phyloP scores from a whole-genome alignment of 1,140 invertebrate species.

The Halesus radiatus region DNA sequence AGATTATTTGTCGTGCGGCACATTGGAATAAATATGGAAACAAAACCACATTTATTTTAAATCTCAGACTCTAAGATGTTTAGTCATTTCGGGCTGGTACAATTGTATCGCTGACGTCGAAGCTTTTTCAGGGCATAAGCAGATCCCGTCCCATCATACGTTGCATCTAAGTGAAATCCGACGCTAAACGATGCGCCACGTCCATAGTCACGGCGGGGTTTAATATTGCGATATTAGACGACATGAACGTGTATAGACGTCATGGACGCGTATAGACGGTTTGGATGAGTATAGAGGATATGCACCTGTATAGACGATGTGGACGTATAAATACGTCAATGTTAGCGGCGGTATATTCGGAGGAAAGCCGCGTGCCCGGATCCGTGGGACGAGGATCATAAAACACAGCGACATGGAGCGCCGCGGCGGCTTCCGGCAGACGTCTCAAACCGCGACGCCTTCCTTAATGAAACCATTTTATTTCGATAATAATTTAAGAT shows the following conservation, averaged over 20 bases:
- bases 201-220: not conserved
- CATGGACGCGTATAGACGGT: too few relatives aligned
- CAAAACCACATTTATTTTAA: too few relatives aligned
- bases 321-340: constrained; percentile 7
- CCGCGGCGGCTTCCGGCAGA: constrained; percentile 4
- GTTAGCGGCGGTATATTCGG: constrained; percentile 4
- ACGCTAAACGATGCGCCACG: constrained; percentile 28
- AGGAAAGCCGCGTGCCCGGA: constrained; percentile 10
- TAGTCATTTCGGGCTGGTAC: too few relatives aligned
- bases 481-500: too few relatives aligned
- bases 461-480: too few relatives aligned
- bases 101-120: not conserved
- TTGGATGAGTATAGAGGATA: too few relatives aligned
- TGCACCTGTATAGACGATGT: too few relatives aligned
- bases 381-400: constrained; percentile 10
- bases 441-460: not conserved
- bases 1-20: too few relatives aligned
- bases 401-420: constrained; percentile 27
- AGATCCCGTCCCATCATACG: constrained; percentile 5
- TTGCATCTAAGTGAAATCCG: constrained; percentile 29
- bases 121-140: not conserved
- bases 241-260: too few relatives aligned
- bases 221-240: not conserved
- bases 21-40: too few relatives aligned
- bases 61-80: too few relatives aligned